A percentile compares a stretch with the other conserved stretches of the same genome.
These are phyloP conservation scores for Anser brachyrhynchus DNA, from an alignment of 2,113 vertebrate genomes.

Conservation along the genomic window DNA sequence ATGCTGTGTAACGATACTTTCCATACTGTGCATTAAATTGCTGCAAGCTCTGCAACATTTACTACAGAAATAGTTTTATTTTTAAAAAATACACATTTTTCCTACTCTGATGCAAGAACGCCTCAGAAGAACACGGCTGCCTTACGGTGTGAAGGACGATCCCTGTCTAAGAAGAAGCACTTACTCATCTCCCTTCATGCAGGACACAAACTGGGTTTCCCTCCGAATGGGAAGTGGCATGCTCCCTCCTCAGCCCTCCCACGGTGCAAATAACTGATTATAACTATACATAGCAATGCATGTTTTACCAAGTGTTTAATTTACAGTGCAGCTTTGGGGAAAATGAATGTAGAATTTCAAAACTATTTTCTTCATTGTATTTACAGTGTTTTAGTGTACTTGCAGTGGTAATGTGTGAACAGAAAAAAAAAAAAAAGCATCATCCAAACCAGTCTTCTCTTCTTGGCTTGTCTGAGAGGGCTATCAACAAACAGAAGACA, in stretches of 20 bases:
- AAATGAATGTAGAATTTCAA: neutral
- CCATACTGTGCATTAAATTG: neutral
- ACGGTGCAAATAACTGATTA: neutral
- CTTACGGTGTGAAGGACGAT: neutral
- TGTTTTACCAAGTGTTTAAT: neutral
- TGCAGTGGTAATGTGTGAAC: neutral
- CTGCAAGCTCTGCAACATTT: neutral
- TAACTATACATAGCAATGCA: neutral
- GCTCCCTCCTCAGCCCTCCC: neutral
- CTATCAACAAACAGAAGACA: neutral
- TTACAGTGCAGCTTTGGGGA: neutral
- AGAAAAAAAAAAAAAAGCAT: neutral
- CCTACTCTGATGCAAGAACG: neutral
- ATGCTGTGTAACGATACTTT: neutral
- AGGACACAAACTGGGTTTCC: neutral
- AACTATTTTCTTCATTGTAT: neutral
- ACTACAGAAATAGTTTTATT: neutral
- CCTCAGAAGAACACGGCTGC: neutral
- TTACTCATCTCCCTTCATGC: neutral
- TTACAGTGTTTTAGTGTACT: neutral
- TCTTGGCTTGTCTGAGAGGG: neutral
- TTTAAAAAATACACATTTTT: neutral
- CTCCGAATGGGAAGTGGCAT: neutral
- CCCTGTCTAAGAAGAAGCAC: neutral
- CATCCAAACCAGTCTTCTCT: neutral